Base-by-base conservation (phyloP, 2,113 vertebrate genomes). In the Alethe diademata region DNA sequence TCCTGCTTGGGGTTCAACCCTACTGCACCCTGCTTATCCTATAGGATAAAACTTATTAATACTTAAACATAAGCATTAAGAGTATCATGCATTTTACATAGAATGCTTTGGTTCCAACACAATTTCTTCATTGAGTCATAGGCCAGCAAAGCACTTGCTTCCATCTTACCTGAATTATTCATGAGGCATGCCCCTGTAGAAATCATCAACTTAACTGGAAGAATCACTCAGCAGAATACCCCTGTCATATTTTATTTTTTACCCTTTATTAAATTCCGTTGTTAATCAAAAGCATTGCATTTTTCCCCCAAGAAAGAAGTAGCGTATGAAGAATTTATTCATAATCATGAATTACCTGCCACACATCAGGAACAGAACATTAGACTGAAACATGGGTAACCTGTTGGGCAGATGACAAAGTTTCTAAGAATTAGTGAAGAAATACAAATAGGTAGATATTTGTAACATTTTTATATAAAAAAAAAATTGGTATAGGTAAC, bases 71-170 rank as follows among this genome's bases (percentile, higher is more conserved):
- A 48, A 95, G 85, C 96, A 97, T 96, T 98, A 98, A 93, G 86
- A 96, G 65, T 93, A 96, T 95, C 92, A 98, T 98, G 92, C 95
- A 98, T 98, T 98, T 98, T 98, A 97, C 92, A 98, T 95, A 85
- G 75, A 80, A 92, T 95, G 75, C 84, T 97, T 97, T 93, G 73
- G 76, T 91, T 97, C 67, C 73, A 96, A 96, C 92, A 94, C 26
- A 22, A 97, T 93, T 98, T 97, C 79, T 89, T 97, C 90, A 80
- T 29, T 93, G 90, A 97, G 65, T 96, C 86, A 82, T 6, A 88
- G 94, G 91, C 78, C 93, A 97, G 78, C 43, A 81, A 91, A 51
- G 93, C 80, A 94, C 69, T 96, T 94, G 69, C 71, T 95, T 93
- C 93, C 82, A 7, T 82, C 67, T 91, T 88, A 85, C 5, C 33